Evolutionary conservation across 2,113 vertebrate species (phyloP), one percentile per base, ranked within the genome.

Genomic region (Desmodus rotundus): DNA sequence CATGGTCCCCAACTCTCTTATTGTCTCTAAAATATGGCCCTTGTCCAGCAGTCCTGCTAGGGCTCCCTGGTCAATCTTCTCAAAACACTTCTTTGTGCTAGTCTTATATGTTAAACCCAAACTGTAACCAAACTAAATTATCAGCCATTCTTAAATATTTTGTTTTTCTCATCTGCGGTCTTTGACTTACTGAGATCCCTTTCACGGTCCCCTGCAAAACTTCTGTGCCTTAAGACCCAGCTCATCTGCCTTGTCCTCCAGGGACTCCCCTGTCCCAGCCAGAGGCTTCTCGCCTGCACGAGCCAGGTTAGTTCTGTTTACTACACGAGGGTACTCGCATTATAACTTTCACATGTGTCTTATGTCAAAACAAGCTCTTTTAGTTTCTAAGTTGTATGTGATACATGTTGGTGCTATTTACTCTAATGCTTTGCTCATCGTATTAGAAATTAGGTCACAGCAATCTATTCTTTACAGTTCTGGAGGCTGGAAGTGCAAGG

Each of bases 1-100:
- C 26, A 24, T 0, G 8, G 7, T 13, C 50, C 58, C n/a, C 1
- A 0, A 12, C 1, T 70, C 22, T 54, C 38, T 31, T 56, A 38
- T 2, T 12, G 8, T 20, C 33, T 67, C 13, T 93, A n/a, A 38
- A 50, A 45, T 5, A 7, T 4, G 20, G 1, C 22, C 63, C 28
- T 88, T 52, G 20, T 31, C 16, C 90, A 58, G 0, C 13, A 7
- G 41, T 15, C 33, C 67, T 88, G 74, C 61, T 36, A 24, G 19
- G 4, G 38, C 3, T 70, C 31, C 45, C 31, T 1, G 52, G 3
- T 28, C n/a, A 4, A 77, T 93, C 72, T 87, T 93, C 77, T 87
- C 16, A 38, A 56, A 33, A 45, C 8, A 41, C 6, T 61, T 24
- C n/a, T 47, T 38, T 58, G 16, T 19, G 31, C 2, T 43, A 9